Percentiles rank a stretch among this genome's conserved stretches.
phyloP scores from a whole-genome alignment of 2,797 vertebrate species.

The Amblyraja radiata region DNA sequence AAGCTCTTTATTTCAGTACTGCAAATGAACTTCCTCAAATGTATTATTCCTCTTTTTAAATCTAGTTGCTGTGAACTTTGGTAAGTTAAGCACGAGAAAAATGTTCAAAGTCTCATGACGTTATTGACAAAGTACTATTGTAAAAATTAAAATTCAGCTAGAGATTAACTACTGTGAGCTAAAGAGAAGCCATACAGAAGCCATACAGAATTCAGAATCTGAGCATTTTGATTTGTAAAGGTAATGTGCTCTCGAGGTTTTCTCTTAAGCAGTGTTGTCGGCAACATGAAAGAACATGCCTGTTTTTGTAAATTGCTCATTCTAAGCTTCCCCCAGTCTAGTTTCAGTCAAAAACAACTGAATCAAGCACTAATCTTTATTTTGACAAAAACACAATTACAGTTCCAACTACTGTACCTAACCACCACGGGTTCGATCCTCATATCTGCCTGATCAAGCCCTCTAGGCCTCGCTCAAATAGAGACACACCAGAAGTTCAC shows the following conservation, averaged over 20 bases:
- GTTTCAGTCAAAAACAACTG: too few relatives aligned
- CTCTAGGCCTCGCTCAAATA: too few relatives aligned
- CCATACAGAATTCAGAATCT: not conserved
- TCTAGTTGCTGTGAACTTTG: not conserved
- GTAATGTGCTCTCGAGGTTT: not conserved
- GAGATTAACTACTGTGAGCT: not conserved
- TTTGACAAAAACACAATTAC: too few relatives aligned
- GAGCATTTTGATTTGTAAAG: constrained; percentile 9
- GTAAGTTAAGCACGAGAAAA: not conserved
- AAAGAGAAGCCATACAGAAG: not conserved
- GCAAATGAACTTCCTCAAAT: not conserved
- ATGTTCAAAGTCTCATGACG: not conserved
- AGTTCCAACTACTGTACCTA: too few relatives aligned
- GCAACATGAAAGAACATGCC: constrained; percentile 1
- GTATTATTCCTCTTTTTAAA: not conserved
- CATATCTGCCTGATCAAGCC: too few relatives aligned
- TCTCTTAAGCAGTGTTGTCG: constrained; percentile 3
- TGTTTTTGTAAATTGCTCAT: not conserved
- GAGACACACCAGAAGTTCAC: too few relatives aligned
- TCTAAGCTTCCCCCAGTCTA: too few relatives aligned
- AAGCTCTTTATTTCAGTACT: not conserved
- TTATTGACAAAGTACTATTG: not conserved
- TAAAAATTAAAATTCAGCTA: constrained; percentile 10
- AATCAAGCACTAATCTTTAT: too few relatives aligned
- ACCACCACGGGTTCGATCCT: too few relatives aligned